phyloP scores from a whole-genome alignment of 2,113 vertebrate genomes.

The Natator depressus region DNA sequence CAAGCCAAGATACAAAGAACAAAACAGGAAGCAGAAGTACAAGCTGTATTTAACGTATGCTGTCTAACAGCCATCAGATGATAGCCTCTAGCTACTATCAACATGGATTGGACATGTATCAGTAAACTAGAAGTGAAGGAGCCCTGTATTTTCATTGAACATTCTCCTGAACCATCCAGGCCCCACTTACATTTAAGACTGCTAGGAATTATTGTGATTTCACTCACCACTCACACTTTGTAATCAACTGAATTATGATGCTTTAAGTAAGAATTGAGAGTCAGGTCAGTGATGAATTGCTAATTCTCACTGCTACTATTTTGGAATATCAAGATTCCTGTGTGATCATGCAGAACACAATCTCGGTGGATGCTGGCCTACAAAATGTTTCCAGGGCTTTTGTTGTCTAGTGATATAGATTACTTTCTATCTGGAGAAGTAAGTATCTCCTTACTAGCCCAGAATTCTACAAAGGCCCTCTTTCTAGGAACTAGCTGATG shows the following conservation, averaged over 20 bases:
- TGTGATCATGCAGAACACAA: not conserved
- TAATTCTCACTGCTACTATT: not conserved
- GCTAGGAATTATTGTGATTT: fast-evolving
- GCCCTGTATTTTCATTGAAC: not conserved
- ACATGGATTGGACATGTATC: not conserved
- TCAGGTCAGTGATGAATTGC: not conserved
- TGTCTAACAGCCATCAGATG: not conserved
- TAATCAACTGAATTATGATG: not conserved
- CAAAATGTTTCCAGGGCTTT: not conserved
- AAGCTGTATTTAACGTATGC: not conserved
- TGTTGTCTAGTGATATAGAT: not conserved
- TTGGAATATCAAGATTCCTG: not conserved
- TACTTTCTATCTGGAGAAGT: not conserved
- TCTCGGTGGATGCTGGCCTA: not conserved
- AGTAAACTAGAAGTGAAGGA: not conserved
- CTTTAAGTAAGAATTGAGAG: not conserved
- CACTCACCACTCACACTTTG: not conserved
- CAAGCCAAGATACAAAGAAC: not conserved
- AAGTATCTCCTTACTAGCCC: not conserved
- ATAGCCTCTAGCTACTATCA: not conserved
- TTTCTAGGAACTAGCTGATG: not conserved
- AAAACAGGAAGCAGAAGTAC: not conserved
- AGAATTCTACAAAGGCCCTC: not conserved
- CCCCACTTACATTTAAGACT: not conserved
- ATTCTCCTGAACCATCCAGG: fast-evolving